phyloP scores from a whole-genome alignment of 2,888 invertebrate species.

The Platerodrilus igneus region DNA sequence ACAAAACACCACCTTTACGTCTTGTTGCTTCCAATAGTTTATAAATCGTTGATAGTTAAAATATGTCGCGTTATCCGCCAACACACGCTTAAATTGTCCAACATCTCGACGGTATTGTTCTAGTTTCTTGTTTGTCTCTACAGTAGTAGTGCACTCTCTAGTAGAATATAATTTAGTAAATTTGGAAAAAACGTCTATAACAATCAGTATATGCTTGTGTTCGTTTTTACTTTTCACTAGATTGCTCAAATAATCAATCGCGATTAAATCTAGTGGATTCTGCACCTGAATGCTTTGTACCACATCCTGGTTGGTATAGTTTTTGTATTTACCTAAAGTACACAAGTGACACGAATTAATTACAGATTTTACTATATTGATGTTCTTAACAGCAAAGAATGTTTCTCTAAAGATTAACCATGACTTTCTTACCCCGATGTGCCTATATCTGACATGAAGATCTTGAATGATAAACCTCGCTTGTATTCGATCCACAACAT shows the following conservation, averaged over 20 bases:
- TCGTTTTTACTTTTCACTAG: not conserved
- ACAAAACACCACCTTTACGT: too few species aligned
- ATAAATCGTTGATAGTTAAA: too few species aligned
- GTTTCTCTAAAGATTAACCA: slow-evolving; percentile 5
- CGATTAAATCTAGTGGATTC: slow-evolving; percentile 1
- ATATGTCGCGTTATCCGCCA: too few species aligned
- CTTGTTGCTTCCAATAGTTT: too few species aligned
- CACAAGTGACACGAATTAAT: slow-evolving; percentile 8
- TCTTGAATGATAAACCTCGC: not conserved
- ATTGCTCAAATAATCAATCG: slow-evolving; percentile 1
- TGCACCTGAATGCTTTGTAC: not conserved
- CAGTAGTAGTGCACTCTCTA: too few species aligned
- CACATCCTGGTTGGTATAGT: not conserved
- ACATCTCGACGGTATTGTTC: too few species aligned
- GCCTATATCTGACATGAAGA: slow-evolving; percentile 6
- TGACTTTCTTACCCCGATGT: slow-evolving; percentile 5
- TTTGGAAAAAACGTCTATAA: slow-evolving; percentile 3
- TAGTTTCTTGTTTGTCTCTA: too few species aligned
- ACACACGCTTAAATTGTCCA: too few species aligned
- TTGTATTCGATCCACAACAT: not conserved
- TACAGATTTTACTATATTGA: not conserved
- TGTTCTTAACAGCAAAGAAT: slow-evolving; percentile 1
- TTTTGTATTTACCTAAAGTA: slow-evolving; percentile 7
- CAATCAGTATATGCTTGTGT: not conserved
- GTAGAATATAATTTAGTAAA: too few species aligned